These are phyloP conservation scores for Colossoma macropomum DNA, from an alignment of 2,113 vertebrate genomes.

Conservation along the genomic window DNA sequence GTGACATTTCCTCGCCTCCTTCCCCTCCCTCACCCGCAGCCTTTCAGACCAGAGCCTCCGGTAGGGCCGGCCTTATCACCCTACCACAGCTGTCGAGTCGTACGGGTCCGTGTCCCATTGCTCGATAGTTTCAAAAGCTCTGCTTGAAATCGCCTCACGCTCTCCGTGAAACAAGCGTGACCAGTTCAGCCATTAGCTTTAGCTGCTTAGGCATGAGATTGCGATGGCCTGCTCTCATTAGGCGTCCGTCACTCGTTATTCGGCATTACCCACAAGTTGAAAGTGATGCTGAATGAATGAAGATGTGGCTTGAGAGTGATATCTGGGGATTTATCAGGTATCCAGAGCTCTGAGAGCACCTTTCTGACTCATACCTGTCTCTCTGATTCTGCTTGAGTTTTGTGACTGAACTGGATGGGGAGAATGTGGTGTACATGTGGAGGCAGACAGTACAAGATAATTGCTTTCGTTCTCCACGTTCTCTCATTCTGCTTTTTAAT, in stretches of 20 bases:
- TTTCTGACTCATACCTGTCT: conserved; percentile 19
- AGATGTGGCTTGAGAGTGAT: not conserved
- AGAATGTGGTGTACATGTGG: not conserved
- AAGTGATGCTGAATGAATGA: not conserved
- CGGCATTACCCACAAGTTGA: not conserved
- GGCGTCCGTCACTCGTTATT: not conserved
- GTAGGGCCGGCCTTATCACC: conserved; percentile 19
- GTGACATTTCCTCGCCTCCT: not conserved
- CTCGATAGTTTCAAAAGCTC: conserved; percentile 18
- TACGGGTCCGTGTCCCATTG: not conserved
- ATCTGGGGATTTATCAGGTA: not conserved
- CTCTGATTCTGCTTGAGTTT: conserved; percentile 7
- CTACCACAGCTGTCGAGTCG: conserved; percentile 25
- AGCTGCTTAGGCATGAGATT: not conserved
- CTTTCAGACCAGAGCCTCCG: conserved; percentile 8
- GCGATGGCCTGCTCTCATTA: conserved; percentile 1
- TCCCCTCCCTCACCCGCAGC: not conserved
- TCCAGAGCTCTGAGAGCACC: not conserved
- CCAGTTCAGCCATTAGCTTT: not conserved
- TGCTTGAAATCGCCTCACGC: not conserved
- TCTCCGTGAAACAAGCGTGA: not conserved
- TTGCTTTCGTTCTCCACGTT: conserved; percentile 24
- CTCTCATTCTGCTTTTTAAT: conserved; percentile 29
- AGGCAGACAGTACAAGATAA: conserved; percentile 6
- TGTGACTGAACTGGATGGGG: not conserved